Evolutionary conservation across 2,797 vertebrate genomes (phyloP).

Genomic region (Psittacula echo): DNA sequence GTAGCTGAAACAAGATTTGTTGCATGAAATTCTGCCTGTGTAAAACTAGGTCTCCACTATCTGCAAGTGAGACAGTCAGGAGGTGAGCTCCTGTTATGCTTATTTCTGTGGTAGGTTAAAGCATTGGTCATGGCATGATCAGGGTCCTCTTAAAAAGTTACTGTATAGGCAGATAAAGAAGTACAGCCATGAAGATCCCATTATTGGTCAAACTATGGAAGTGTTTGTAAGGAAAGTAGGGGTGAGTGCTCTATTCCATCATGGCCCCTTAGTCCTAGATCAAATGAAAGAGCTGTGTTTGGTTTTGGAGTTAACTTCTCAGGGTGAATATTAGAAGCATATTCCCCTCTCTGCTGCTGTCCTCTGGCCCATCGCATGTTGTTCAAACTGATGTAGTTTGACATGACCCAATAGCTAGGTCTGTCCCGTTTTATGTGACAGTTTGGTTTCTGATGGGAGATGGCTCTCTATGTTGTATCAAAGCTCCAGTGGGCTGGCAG

Average conservation of each 20-base stretch:
- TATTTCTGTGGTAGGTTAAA: not conserved
- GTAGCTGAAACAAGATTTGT: not conserved
- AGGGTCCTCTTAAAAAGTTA: not conserved
- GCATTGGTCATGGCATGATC: not conserved
- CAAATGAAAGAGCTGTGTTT: not conserved
- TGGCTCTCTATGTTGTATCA: not conserved
- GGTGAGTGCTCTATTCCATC: not conserved
- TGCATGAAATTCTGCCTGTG: not conserved
- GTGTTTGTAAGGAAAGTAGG: not conserved
- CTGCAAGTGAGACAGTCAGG: not conserved
- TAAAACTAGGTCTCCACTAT: not conserved
- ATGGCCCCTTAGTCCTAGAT: too few relatives aligned
- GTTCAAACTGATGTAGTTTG: not conserved
- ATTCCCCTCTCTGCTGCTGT: rapidly evolving
- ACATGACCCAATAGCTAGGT: not conserved
- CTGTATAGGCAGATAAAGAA: not conserved
- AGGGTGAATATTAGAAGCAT: not conserved
- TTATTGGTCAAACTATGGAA: not conserved
- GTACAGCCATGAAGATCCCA: not conserved
- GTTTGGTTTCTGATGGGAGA: not conserved
- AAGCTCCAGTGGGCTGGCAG: not conserved
- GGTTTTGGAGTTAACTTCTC: not conserved
- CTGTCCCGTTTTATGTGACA: rapidly evolving
- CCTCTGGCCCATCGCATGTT: not conserved
- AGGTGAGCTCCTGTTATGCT: not conserved